Base-by-base conservation (phyloP, 2,888 invertebrate species). In the Brenthis ino region DNA sequence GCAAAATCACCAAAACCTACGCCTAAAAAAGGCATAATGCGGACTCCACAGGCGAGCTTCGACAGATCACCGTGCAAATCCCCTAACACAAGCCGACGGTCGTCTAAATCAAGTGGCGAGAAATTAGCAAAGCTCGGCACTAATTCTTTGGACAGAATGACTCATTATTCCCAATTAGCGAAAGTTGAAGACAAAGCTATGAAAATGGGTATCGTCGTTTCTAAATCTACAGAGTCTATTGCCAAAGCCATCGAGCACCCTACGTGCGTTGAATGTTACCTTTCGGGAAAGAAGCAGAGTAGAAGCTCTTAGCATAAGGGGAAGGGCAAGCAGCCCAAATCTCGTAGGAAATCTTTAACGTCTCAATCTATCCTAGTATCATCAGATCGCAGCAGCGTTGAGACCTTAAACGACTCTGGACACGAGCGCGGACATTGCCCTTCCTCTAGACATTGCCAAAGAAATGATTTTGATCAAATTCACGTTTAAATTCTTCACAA, bases 201-300 rank as follows among this genome's bases (percentile, higher is more conserved):
- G 70, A 89, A 88, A 80, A 93, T 93, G 89, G 93, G 93, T 1
- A 94, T 94, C 64, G 94, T 94, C 51, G 93, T 94, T 0, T 89
- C 94, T 1, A 93, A 93, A 74, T 93, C 94, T 2, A 93, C 93
- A 1, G 94, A 94, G 77, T 93, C 93, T 1, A 93, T 94, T 57
- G 87, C 91, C 14, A 89, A 90, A 78, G 91, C 94, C 14, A 94
- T 96, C 67, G 96, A 96, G 74, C 94, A 95, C 69, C 95, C 95
- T 58, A 95, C 95, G 37, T 96, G 96, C 87, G 95, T 96, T 77
- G 95, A 96, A 80, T 96, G 96, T 81, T 94, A 96, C 85, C 93
- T 96, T 56, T 95, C 95, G 69, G 94, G 94, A 67, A 95, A 95
- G 81, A 91, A 88, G 53, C 91, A 91, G 75, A 93, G 90, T 76